A percentile compares a stretch with the other conserved stretches of the same genome.
Conservation (phyloP, 2,888 invertebrate species). For the Aphodius granarius region DNA sequence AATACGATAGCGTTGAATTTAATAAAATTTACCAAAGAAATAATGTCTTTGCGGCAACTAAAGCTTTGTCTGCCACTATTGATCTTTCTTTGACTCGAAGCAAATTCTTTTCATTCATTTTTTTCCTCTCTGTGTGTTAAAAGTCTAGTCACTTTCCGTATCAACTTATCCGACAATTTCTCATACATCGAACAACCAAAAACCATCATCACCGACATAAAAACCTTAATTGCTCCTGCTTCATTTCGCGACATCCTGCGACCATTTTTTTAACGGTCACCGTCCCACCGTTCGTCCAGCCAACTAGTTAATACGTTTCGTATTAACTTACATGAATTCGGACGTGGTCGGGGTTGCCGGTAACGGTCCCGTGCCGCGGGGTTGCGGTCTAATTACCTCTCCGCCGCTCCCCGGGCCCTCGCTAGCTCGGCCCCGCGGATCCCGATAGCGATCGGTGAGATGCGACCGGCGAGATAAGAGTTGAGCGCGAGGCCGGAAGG, state of each 20-base stretch:
- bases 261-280: neutral
- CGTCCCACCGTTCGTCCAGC: slow-evolving; percentile 1
- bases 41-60: no score
- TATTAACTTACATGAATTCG: slow-evolving; percentile 24
- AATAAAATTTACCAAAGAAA: no score
- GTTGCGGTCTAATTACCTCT: slow-evolving; percentile 38
- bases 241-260: neutral
- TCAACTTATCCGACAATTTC: no score
- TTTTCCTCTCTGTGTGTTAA: no score
- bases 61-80: no score
- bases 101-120: no score
- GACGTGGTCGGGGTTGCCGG: slow-evolving; percentile 14
- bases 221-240: slow-evolving; percentile 4
- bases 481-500: slow-evolving; percentile 36
- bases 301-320: slow-evolving; percentile 2
- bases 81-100: no score
- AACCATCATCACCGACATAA: neutral
- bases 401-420: slow-evolving; percentile 24
- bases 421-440: slow-evolving; percentile 19
- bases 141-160: no score
- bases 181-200: no score
- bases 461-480: slow-evolving; percentile 27
- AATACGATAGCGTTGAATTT: no score
- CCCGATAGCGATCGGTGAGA: neutral
- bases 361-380: slow-evolving; percentile 31